These are phyloP conservation scores for Cyprinodon brontotheroides DNA, from an alignment of 2,113 vertebrate species.

Conservation along the genomic window DNA sequence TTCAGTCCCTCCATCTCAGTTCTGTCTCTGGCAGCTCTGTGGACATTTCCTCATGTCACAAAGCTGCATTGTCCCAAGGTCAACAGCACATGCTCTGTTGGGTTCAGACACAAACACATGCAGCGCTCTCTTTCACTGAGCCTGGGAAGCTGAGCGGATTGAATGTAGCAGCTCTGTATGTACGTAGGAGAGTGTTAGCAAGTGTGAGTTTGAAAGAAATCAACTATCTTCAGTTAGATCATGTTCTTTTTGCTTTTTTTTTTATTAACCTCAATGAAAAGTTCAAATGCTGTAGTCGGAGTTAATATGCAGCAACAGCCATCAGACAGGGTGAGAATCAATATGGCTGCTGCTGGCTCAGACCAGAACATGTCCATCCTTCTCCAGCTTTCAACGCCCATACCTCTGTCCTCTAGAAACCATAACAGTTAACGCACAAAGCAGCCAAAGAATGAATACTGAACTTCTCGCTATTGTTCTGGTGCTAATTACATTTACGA, in stretches of 20 bases:
- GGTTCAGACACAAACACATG: constrained; percentile 20
- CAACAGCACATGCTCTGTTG: constrained; percentile 62
- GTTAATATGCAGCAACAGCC: constrained; percentile 60
- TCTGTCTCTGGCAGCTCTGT: constrained; percentile 66
- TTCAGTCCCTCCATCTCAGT: constrained; percentile 52
- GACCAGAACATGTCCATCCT: no score
- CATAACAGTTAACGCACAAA: no score
- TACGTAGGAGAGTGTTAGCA: constrained; percentile 16
- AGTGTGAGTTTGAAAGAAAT: constrained; percentile 10
- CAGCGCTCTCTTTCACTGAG: constrained; percentile 34
- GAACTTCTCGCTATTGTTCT: no score
- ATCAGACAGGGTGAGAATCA: constrained; percentile 68
- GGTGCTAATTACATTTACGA: no score
- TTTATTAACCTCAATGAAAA: background rate
- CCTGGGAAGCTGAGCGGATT: constrained; percentile 65
- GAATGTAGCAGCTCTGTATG: constrained; percentile 43
- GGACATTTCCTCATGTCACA: constrained; percentile 72
- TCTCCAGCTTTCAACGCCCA: no score
- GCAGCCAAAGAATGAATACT: no score
- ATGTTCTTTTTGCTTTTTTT: background rate
- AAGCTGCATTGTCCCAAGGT: constrained; percentile 68
- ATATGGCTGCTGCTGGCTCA: constrained; percentile 57
- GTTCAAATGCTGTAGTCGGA: background rate
- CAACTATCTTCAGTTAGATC: background rate
- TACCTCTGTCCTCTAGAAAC: no score